Evolutionary conservation across 2,888 invertebrate species (phyloP).

Genomic region (Azorinus chamasolen): DNA sequence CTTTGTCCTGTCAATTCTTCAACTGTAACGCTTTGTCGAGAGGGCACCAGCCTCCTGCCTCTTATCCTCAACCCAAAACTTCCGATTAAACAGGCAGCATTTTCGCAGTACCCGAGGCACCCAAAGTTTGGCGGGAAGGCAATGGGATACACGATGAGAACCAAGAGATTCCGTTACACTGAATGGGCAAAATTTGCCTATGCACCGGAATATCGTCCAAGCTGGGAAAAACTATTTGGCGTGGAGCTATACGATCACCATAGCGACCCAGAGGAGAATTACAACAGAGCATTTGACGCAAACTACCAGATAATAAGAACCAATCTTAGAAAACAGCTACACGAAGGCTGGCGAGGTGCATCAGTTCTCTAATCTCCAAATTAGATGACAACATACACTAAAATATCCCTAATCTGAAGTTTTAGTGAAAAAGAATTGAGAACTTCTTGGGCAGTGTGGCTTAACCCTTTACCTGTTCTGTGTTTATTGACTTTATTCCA

Average conservation of each 20-base stretch:
- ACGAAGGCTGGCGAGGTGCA: slow-evolving; percentile 39
- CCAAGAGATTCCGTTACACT: slow-evolving; percentile 67
- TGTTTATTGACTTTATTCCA: too few relatives aligned
- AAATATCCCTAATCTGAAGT: too few relatives aligned
- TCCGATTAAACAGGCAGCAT: slow-evolving; percentile 44
- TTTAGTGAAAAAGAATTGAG: too few relatives aligned
- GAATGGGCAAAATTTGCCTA: slow-evolving; percentile 59
- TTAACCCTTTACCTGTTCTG: too few relatives aligned
- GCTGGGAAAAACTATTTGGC: slow-evolving; percentile 86
- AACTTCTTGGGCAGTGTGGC: too few relatives aligned
- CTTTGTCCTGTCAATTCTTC: slow-evolving; percentile 60
- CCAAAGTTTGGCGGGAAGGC: not conserved
- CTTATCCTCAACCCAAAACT: slow-evolving; percentile 47
- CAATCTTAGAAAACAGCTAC: slow-evolving; percentile 35
- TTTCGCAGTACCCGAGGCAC: slow-evolving; percentile 42
- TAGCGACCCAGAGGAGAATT: slow-evolving; percentile 90
- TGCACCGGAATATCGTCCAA: slow-evolving; percentile 42
- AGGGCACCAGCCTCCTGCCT: slow-evolving; percentile 68
- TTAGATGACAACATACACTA: too few relatives aligned
- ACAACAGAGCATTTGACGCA: slow-evolving; percentile 89
- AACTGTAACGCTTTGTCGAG: slow-evolving; percentile 52
- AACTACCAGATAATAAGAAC: slow-evolving; percentile 77
- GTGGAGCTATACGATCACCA: slow-evolving; percentile 93
- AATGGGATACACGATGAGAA: slow-evolving; percentile 75
- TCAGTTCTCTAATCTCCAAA: not conserved